Base-by-base conservation (phyloP, 1,140 invertebrate species). In the Littorina saxatilis region DNA sequence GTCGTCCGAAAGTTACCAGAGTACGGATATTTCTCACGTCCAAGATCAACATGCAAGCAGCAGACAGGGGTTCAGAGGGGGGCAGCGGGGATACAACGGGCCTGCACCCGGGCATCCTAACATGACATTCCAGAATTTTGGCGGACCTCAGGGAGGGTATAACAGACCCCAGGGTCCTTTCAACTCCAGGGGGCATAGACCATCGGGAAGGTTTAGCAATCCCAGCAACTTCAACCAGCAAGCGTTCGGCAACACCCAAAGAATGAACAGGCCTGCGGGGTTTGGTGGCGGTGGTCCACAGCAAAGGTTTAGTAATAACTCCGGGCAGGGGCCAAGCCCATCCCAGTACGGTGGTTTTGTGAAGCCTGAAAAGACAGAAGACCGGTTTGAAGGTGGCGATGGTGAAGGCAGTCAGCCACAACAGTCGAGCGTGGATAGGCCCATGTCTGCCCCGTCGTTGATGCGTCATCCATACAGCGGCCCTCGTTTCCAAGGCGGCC, bases 1-100 rank as follows among this genome's bases (percentile, higher is more conserved):
- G 32, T 76, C 83, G 20, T 75, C 83, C 23, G 63, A 82, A 15
- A 47, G 43, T 2, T 78, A 78, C 58, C 76, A 63, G 23, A 78
- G 76, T 58, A 78, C 55, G 66, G 76, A 78, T 27, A 27, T 63
- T 9, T 29, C 76, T 15, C 76, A 61, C 32, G 55, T 17, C 1
- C 76, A 78, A 32, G 58, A 32, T 3, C 58, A 63, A 40, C 32
- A 35, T 20, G 27, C n/a, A 27, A 9, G 29, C 15, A 40, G n/a
- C 39, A 63, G 76, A 29, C 55, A 43, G 3, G 76, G 55, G n/a
- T 73, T 73, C 50, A n/a, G 43, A 29, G 40, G 43, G 39, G 70
- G 70, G 13, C 58, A 9, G 27, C 37, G 29, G 29, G 43, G 40
- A 3, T 50, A 50, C 40, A 50, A 27, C 9, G n/a, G 40, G 40